These are phyloP conservation scores for Dendrolimus pini DNA, from an alignment of 2,888 invertebrate species.

Conservation along the genomic window DNA sequence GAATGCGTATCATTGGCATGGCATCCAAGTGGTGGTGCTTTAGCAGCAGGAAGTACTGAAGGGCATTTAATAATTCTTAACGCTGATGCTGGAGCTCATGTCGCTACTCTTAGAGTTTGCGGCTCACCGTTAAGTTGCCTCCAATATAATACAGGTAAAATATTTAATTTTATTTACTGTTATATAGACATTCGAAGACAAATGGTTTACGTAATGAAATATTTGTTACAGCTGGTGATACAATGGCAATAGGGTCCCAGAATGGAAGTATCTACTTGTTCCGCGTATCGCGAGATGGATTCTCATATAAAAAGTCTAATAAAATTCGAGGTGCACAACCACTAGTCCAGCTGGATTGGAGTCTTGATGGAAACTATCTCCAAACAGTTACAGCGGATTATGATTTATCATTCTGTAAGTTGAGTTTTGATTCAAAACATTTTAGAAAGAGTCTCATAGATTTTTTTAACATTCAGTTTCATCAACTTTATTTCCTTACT, in stretches of 20 bases:
- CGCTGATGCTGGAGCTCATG: slow-evolving; percentile 90
- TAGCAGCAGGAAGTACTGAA: slow-evolving; percentile 93
- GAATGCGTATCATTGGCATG: slow-evolving; percentile 93
- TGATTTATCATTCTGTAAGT: slow-evolving; percentile 91
- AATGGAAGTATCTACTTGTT: slow-evolving; percentile 86
- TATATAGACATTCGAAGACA: background rate
- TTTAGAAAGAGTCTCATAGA: background rate
- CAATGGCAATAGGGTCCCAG: slow-evolving; percentile 92
- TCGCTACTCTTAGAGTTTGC: slow-evolving; percentile 90
- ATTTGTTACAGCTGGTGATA: slow-evolving; percentile 83
- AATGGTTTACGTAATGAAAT: background rate
- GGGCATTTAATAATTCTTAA: slow-evolving; percentile 92
- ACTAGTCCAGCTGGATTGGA: slow-evolving; percentile 93
- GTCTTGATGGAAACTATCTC: slow-evolving; percentile 89
- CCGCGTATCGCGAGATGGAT: slow-evolving; percentile 91
- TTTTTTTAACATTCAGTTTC: too few species aligned
- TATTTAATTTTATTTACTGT: background rate
- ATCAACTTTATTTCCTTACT: too few species aligned
- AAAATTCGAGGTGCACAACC: slow-evolving; percentile 92
- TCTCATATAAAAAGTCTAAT: slow-evolving; percentile 92
- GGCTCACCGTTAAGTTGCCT: slow-evolving; percentile 92
- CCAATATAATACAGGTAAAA: slow-evolving; percentile 89
- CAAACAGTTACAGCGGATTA: slow-evolving; percentile 94
- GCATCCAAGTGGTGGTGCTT: slow-evolving; percentile 90
- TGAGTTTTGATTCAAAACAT: background rate